Base-by-base conservation (phyloP, 2,797 vertebrate genomes). In the Falco rusticolus region DNA sequence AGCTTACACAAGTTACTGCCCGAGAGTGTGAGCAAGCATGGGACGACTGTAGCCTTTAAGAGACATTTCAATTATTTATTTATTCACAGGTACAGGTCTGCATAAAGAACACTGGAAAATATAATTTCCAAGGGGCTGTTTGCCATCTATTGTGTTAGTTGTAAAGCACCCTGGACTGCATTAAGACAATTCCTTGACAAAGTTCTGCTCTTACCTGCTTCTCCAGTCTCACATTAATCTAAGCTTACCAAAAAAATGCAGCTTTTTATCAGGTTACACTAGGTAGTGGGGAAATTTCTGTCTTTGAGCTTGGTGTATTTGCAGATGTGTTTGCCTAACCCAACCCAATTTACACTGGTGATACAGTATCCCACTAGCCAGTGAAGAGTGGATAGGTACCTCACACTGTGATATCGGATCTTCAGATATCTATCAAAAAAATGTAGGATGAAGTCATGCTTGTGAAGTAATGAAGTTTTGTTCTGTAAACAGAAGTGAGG, bases 391-490 rank as follows among this genome's bases (percentile, higher is more conserved):
- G 11, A 64, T 17, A 59, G 15, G 8, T 51, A 28, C 47, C 34
- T 82, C 34, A 43, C 10, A 4, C 53, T 53, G 48, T 5, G 3
- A 29, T 78, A 71, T 9, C 34, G 71, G 54, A 45, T 68, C 65
- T 60, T 59, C 59, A 71, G 54, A 22, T 79, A 71, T n/a, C 37
- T 68, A 33, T 43, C 33, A 31, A n/a, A 85, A 78, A 61, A 48
- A 57, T 7, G 25, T 45, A 64, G 13, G 10, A 41, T 48, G 12
- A 68, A 76, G 20, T 34, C 31, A 26, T 31, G 33, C 5, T 53
- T 41, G 6, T 0, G 0, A 71, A 45, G 53, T 45, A 83, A 29
- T 34, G 21, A 28, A 11, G 0, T 24, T 34, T 43, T 33, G 16
- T 34, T 66, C 39, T 82, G 13, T 48, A 71, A 82, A 59, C 3